A percentile compares a stretch with the other conserved stretches of the same genome.
These are phyloP conservation scores for Centruroides sculpturatus DNA, from an alignment of 1,140 invertebrate species.

Conservation along the genomic window DNA sequence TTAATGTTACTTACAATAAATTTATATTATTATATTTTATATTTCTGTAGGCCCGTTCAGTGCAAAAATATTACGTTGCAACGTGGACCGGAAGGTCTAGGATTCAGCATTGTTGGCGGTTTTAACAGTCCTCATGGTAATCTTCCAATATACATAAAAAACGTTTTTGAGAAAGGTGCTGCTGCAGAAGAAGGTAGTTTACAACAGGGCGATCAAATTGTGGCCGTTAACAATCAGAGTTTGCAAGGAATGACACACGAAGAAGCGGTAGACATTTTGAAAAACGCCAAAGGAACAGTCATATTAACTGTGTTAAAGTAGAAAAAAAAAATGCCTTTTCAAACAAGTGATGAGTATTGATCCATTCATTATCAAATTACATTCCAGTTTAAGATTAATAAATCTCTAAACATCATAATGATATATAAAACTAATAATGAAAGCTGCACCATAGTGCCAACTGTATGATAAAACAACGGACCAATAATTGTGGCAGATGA, in stretches of 20 bases:
- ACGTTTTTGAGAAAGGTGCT: constrained; percentile 83
- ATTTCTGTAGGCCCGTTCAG: constrained; percentile 16
- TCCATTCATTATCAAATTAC: no score
- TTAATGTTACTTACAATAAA: background rate
- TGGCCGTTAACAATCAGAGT: constrained; percentile 53
- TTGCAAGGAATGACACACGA: constrained; percentile 44
- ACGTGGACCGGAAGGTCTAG: constrained; percentile 59
- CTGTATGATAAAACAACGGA: no score
- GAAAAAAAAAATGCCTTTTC: background rate
- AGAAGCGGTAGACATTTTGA: constrained; percentile 43
- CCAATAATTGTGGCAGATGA: no score
- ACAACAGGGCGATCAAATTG: constrained; percentile 80
- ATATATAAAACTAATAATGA: no score
- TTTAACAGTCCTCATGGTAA: constrained; percentile 69
- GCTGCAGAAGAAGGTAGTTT: constrained; percentile 80
- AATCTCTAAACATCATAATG: no score
- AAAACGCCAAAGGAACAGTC: constrained; percentile 39
- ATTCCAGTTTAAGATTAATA: no score
- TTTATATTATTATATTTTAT: background rate
- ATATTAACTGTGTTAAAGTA: constrained; percentile 36
- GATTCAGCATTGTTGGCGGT: constrained; percentile 77
- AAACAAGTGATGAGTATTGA: no score
- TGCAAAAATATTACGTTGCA: constrained; percentile 42
- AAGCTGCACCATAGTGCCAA: no score
- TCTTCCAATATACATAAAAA: constrained; percentile 73